Conservation (phyloP, 2,888 invertebrate species). For the Marasmarcha lunaedactyla region DNA sequence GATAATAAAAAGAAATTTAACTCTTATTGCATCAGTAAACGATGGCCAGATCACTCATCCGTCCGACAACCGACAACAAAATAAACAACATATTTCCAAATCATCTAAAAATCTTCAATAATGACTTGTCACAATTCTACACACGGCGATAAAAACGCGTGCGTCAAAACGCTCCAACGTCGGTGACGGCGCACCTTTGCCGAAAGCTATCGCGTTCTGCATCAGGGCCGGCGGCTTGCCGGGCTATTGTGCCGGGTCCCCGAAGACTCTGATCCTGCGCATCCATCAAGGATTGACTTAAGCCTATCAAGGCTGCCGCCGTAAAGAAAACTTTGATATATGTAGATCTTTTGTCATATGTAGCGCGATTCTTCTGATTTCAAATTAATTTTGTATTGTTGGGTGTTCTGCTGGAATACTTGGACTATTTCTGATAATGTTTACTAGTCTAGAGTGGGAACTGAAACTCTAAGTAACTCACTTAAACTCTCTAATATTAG, state of each 20-base stretch:
- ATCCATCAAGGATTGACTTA: conserved; percentile 45
- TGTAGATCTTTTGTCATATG: not conserved
- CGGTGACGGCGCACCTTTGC: conserved; percentile 54
- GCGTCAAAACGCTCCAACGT: conserved; percentile 3
- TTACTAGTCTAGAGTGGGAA: no score
- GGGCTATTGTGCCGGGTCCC: conserved; percentile 30
- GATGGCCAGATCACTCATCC: no score
- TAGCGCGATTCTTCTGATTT: conserved; percentile 5
- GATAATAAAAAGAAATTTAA: no score
- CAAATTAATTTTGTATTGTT: conserved; percentile 5
- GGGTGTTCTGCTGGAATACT: conserved; percentile 12
- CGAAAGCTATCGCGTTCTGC: conserved; percentile 41
- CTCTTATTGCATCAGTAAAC: no score
- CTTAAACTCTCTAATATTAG: no score
- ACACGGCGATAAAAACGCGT: not conserved
- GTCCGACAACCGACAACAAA: no score
- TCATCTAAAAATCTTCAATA: no score
- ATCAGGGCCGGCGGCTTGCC: conserved; percentile 26
- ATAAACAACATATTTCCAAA: no score
- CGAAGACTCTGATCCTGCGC: conserved; percentile 22
- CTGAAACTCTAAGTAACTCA: no score
- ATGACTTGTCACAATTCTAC: conserved; percentile 33
- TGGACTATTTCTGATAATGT: conserved; percentile 18
- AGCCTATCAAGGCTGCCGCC: conserved; percentile 39
- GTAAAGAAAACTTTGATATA: conserved; percentile 12